A percentile compares a stretch with the other conserved stretches of the same genome.
Conservation (phyloP, 2,888 invertebrate species). For the Amaurobius ferox region DNA sequence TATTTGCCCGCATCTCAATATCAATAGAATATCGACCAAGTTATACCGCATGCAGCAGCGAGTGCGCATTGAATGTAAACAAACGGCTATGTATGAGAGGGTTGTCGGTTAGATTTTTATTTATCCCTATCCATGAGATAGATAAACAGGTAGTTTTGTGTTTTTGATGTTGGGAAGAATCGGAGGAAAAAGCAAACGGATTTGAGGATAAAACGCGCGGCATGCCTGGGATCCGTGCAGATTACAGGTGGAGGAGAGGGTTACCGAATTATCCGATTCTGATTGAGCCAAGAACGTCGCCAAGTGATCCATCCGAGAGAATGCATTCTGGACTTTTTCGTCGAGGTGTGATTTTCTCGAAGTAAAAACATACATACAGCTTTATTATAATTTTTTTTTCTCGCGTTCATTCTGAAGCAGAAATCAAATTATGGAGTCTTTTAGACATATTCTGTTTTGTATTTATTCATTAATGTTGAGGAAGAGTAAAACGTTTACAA, state of each 20-base stretch:
- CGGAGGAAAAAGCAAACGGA: not conserved
- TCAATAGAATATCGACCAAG: not conserved
- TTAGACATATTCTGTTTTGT: too few relatives aligned
- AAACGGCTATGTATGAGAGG: not conserved
- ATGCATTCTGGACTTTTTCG: not conserved
- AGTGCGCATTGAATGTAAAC: conserved; percentile 4
- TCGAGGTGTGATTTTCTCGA: too few relatives aligned
- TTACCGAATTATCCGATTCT: conserved; percentile 23
- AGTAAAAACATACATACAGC: too few relatives aligned
- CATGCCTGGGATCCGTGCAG: conserved; percentile 56
- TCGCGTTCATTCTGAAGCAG: too few relatives aligned
- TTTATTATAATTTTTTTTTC: too few relatives aligned
- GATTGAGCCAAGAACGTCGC: conserved; percentile 27
- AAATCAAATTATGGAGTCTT: too few relatives aligned
- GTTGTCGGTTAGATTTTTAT: too few relatives aligned
- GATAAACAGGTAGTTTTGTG: too few relatives aligned
- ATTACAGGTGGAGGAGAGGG: conserved; percentile 54
- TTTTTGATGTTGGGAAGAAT: not conserved
- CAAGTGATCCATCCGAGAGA: not conserved
- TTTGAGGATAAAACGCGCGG: conserved; percentile 10
- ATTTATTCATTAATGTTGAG: too few relatives aligned
- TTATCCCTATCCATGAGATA: too few relatives aligned
- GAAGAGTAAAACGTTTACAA: too few relatives aligned
- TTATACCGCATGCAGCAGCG: not conserved
- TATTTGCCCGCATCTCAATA: not conserved